Conservation (phyloP, 2,113 vertebrate species). For the Pterocles orientalis region DNA sequence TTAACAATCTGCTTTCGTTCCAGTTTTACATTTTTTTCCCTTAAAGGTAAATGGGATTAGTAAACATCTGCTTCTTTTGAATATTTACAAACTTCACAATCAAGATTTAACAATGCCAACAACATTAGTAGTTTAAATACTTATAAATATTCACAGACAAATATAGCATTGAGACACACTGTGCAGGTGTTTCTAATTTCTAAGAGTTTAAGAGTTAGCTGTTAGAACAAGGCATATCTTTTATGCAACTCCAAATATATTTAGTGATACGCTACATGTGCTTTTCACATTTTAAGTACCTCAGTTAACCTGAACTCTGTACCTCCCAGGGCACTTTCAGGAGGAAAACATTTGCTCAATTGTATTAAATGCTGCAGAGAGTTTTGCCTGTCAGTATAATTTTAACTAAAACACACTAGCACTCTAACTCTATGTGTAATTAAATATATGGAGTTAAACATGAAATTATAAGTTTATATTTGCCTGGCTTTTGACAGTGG, state of each 20-base stretch:
- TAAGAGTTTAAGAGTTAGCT: slow-evolving; percentile 27
- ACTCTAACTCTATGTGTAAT: background rate
- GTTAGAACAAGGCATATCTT: slow-evolving; percentile 32
- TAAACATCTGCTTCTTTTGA: slow-evolving; percentile 69
- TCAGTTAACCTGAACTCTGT: slow-evolving; percentile 21
- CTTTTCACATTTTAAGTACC: slow-evolving; percentile 33
- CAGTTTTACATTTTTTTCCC: slow-evolving; percentile 59
- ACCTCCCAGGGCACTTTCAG: slow-evolving; percentile 16
- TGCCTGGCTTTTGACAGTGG: background rate
- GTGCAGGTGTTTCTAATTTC: slow-evolving; percentile 63
- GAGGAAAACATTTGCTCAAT: slow-evolving; percentile 42
- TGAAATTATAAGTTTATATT: background rate
- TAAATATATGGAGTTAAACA: slow-evolving; percentile 12
- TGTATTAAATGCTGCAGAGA: slow-evolving; percentile 44
- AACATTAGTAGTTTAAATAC: slow-evolving; percentile 40
- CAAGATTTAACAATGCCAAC: slow-evolving; percentile 47
- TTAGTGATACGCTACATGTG: slow-evolving; percentile 32
- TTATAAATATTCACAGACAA: slow-evolving; percentile 65
- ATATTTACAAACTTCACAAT: slow-evolving; percentile 72
- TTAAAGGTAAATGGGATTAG: slow-evolving; percentile 64
- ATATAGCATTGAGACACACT: slow-evolving; percentile 11
- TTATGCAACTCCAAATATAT: slow-evolving; percentile 23
- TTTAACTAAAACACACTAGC: background rate
- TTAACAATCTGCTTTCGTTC: slow-evolving; percentile 47
- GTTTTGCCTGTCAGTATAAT: slow-evolving; percentile 25